Evolutionary conservation across 2,888 invertebrate genomes (phyloP).

Genomic region (Digitonthophagus gazella): DNA sequence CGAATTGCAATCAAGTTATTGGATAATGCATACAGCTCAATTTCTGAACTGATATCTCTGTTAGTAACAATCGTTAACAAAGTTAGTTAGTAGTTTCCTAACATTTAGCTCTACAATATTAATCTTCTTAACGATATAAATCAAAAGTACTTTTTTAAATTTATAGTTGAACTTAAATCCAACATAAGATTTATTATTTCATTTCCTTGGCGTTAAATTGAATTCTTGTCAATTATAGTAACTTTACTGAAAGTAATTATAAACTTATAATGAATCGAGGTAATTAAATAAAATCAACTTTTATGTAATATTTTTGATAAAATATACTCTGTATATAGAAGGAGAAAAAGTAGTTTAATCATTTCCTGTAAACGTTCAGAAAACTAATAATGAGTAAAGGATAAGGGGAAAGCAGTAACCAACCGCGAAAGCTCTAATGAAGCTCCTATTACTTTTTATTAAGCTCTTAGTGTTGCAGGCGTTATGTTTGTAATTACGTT

Average conservation of each 20-base stretch:
- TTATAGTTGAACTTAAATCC: no score
- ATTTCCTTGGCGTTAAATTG: no score
- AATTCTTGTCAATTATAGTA: no score
- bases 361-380: neutral
- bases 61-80: neutral
- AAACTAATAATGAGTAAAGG: slow-evolving; percentile 13
- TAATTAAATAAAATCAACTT: neutral
- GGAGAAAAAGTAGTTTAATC: slow-evolving; percentile 3
- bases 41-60: neutral
- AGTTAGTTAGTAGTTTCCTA: neutral
- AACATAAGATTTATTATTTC: no score
- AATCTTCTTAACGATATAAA: neutral
- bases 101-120: neutral
- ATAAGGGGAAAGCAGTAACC: neutral
- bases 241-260: neutral
- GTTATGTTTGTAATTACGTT: neutral
- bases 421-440: slow-evolving; percentile 7
- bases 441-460: slow-evolving; percentile 14
- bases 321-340: neutral
- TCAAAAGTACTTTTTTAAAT: neutral
- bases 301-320: neutral
- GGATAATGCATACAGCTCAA: neutral
- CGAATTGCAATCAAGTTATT: neutral
- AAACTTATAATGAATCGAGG: neutral
- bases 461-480: slow-evolving; percentile 5